These are phyloP conservation scores for Pangasius krempfi DNA, from an alignment of 2,797 vertebrate species.

Conservation along the genomic window DNA sequence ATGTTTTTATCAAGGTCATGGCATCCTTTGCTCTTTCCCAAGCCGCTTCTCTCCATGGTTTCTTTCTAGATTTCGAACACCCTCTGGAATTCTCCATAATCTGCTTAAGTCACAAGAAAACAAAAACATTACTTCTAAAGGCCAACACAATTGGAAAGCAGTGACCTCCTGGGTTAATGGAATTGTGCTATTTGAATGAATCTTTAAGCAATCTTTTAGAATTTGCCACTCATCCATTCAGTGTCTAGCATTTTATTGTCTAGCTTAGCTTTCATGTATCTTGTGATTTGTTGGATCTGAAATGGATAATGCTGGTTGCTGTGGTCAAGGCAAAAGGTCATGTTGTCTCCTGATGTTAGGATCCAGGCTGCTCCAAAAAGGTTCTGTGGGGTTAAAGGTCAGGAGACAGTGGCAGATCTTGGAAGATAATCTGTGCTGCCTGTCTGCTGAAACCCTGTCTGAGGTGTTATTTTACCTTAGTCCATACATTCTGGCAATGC, in stretches of 20 bases:
- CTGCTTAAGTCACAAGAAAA: conserved; percentile 9
- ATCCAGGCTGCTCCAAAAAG: conserved; percentile 12
- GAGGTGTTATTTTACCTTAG: conserved; percentile 24
- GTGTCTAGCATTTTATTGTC: background rate
- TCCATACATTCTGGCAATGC: conserved; percentile 22
- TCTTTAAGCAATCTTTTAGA: background rate
- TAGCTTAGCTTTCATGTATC: background rate
- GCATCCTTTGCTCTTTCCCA: background rate
- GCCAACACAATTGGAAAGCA: background rate
- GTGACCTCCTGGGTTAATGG: background rate
- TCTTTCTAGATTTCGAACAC: background rate
- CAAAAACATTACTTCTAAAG: background rate
- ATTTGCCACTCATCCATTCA: background rate
- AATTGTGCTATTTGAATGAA: background rate
- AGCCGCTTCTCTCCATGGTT: background rate
- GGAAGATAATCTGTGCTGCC: conserved; percentile 24
- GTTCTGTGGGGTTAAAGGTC: conserved; percentile 11
- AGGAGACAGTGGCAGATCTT: conserved; percentile 31
- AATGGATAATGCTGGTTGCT: conserved; percentile 14
- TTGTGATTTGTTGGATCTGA: conserved; percentile 15
- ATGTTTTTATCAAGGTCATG: background rate
- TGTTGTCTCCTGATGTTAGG: background rate
- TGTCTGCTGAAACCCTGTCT: conserved; percentile 20
- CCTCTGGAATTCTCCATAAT: conserved; percentile 12
- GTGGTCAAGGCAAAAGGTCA: conserved; percentile 11